Evolutionary conservation across 2,113 vertebrate species (phyloP), one percentile per base, ranked within the genome.

Genomic region (Oryzias javanicus): DNA sequence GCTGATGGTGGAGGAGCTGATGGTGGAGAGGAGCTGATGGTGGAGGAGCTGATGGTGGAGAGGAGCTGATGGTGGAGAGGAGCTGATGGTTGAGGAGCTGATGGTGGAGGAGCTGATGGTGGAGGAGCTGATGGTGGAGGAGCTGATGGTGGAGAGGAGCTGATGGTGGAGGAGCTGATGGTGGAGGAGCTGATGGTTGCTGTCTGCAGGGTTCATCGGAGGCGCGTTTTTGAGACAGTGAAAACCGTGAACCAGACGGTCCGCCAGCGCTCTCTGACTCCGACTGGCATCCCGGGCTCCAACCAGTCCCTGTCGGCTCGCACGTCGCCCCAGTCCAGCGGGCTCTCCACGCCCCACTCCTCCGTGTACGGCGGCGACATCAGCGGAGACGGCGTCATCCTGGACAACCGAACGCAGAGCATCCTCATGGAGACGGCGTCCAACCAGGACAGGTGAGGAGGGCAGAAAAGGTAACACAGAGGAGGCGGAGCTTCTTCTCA

Each of bases 211-310:
- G 76, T 69, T 20, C 95, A 94, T 74, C 94, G 93, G 68, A 96
- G 91, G 77, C 94, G 96, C 0, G 94, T 98, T 73, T 99, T 99
- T 3, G 94, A 99, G 83, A 95, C 96, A 0, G 97, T 98, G 60
- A 93, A 95, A 68, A 98, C 90, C 48, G 86, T 98, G 55, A 99
- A 99, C 81, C 95, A 98, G 72, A 92, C 92, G 0, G 95, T 94
- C 63, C 94, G 93, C 68, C 95, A 94, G 80, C 91, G 94, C 51
- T 95, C 94, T 1, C 89, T 94, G 83, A 94, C 92, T 25, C 94
- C 94, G 0, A 95, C 95, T 17, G 91, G 90, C 86, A 98, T 99
- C 90, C 97, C 97, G 0, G 97, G 97, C 44, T 99, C 97, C 67
- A 98, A 98, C 91, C 96, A 98, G 88, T 95, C 80, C 6, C 79